Conservation (phyloP, 2,113 vertebrate genomes). For the Ctenodactylus gundi region DNA sequence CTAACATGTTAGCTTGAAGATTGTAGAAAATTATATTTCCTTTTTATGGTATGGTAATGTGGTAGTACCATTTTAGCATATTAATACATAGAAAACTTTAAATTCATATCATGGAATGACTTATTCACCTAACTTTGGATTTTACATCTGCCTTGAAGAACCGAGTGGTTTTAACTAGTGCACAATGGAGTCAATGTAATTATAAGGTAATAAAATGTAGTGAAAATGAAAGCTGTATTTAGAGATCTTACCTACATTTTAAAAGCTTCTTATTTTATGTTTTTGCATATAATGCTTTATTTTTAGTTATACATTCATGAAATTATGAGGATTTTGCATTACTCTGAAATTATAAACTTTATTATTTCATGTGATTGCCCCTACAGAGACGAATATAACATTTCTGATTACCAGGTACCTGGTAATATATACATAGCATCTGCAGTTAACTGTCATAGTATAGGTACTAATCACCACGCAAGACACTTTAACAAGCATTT, state of each 20-base stretch:
- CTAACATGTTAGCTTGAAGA: neutral
- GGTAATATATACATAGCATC: neutral
- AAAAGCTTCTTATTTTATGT: neutral
- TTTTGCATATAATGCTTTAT: neutral
- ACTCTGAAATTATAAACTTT: neutral
- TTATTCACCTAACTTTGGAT: neutral
- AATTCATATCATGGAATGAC: neutral
- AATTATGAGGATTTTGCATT: neutral
- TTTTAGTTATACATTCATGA: neutral
- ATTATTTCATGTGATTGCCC: neutral
- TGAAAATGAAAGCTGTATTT: neutral
- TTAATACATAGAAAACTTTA: neutral
- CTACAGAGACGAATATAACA: neutral
- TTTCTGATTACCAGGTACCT: neutral
- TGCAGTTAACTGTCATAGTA: neutral
- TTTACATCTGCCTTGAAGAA: neutral
- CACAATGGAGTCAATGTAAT: neutral
- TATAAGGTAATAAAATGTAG: neutral
- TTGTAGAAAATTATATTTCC: neutral
- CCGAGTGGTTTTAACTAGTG: neutral
- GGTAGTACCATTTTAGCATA: neutral
- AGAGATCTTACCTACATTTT: neutral
- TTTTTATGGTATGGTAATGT: neutral
- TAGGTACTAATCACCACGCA: neutral
- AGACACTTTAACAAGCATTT: neutral